Conservation (phyloP, 53 echinoderm and acorn worm species). For the Echinarachnius parma region DNA sequence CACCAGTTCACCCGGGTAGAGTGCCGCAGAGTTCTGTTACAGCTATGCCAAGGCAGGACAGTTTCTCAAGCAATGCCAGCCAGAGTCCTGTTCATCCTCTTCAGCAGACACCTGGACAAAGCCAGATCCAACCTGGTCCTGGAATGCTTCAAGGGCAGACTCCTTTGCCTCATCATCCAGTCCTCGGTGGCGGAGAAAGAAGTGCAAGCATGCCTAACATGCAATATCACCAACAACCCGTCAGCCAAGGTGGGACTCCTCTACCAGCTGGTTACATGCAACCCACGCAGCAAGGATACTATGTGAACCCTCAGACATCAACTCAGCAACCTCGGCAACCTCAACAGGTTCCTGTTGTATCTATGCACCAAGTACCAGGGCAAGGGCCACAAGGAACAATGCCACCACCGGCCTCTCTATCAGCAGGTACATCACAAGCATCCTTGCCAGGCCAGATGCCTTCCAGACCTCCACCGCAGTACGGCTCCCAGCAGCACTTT, state of each 20-base stretch:
- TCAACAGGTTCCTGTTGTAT: neutral
- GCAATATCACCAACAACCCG: conserved; percentile 11
- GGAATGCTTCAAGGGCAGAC: too few species aligned
- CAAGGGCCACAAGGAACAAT: too few species aligned
- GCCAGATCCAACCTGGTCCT: conserved; percentile 8
- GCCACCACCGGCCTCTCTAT: too few species aligned
- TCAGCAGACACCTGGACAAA: conserved; percentile 1
- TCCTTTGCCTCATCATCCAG: neutral
- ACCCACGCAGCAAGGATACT: too few species aligned
- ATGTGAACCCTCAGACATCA: too few species aligned
- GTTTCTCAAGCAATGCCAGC: conserved; percentile 33
- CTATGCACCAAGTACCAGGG: too few species aligned
- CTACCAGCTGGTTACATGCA: neutral
- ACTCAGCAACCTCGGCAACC: neutral
- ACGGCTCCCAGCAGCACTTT: conserved; percentile 32
- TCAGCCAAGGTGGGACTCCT: neutral
- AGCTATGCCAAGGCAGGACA: conserved; percentile 35
- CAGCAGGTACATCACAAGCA: too few species aligned
- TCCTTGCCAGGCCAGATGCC: conserved; percentile 1
- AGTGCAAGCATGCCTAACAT: neutral
- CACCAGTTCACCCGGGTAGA: conserved; percentile 18
- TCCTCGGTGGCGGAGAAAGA: too few species aligned
- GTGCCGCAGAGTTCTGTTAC: conserved; percentile 18
- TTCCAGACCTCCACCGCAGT: conserved; percentile 15
- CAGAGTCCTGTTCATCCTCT: conserved; percentile 38